Conservation (phyloP, 1,140 invertebrate species). For the Drosophila repletoides region DNA sequence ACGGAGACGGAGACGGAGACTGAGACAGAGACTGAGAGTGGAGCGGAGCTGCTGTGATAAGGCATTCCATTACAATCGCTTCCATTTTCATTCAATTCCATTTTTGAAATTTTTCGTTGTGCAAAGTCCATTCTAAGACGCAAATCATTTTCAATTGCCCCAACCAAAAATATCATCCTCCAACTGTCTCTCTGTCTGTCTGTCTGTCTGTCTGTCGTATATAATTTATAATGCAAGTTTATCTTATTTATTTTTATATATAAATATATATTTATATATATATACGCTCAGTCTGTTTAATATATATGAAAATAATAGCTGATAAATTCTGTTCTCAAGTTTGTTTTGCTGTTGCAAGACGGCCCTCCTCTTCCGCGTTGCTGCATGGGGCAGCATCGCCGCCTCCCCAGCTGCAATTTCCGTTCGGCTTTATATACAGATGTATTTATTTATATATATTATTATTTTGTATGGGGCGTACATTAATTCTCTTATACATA, state of each 20-base stretch:
- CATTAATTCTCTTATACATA: slow-evolving; percentile 25
- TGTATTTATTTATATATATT: neutral
- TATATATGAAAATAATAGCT: slow-evolving; percentile 8
- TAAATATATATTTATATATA: neutral
- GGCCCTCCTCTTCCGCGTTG: slow-evolving; percentile 16
- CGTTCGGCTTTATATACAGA: slow-evolving; percentile 30
- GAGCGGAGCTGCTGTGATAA: slow-evolving; percentile 27
- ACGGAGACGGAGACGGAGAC: too few species aligned
- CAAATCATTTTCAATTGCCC: slow-evolving; percentile 33
- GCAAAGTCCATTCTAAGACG: slow-evolving; percentile 25
- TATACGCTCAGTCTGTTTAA: neutral
- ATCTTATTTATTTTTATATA: neutral
- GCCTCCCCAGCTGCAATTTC: slow-evolving; percentile 39
- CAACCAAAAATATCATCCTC: neutral
- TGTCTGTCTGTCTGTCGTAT: neutral
- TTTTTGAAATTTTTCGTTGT: slow-evolving; percentile 5
- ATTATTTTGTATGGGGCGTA: slow-evolving; percentile 10
- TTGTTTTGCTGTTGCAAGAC: slow-evolving; percentile 8
- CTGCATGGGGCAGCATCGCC: slow-evolving; percentile 19
- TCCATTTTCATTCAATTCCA: slow-evolving; percentile 8
- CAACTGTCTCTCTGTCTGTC: slow-evolving; percentile 1
- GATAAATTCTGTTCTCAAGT: slow-evolving; percentile 32
- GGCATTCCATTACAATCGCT: slow-evolving; percentile 7
- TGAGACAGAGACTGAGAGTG: too few species aligned
- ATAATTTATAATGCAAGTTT: slow-evolving; percentile 12